Conservation (phyloP, 2,113 vertebrate species). For the Erythrocercus mccallii region DNA sequence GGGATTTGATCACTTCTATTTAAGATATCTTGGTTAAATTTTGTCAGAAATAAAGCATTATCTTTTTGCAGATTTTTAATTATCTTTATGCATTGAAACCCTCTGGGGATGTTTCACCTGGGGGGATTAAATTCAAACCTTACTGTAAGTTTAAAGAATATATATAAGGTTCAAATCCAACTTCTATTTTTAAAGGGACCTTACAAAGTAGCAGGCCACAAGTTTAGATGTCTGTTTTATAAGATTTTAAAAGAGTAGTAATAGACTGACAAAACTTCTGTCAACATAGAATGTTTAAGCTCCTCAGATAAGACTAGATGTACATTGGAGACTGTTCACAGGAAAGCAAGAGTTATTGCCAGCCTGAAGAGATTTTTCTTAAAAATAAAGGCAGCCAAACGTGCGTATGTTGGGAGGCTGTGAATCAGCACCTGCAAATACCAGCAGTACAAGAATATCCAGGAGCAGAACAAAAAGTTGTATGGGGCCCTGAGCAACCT, state of each 20-base stretch:
- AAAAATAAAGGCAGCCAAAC: not conserved
- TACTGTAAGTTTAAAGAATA: not conserved
- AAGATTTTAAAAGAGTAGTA: not conserved
- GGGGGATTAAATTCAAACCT: not conserved
- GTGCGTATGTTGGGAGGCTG: not conserved
- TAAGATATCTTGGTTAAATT: not conserved
- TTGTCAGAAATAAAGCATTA: not conserved
- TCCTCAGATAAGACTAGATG: not conserved
- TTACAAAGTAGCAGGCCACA: not conserved
- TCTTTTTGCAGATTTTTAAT: not conserved
- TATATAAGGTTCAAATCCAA: not conserved
- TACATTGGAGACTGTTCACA: not conserved
- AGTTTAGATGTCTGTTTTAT: not conserved
- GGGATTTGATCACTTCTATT: not conserved
- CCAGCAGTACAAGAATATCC: not conserved
- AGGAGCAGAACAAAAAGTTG: not conserved
- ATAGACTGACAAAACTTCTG: not conserved
- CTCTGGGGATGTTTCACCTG: not conserved
- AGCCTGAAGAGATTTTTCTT: not conserved
- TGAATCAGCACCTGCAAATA: constrained; percentile 18
- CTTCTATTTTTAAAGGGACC: not conserved
- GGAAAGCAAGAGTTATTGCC: not conserved
- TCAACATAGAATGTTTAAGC: not conserved
- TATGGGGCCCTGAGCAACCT: not conserved
- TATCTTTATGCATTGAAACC: not conserved